These are phyloP conservation scores for Puma concolor DNA, from an alignment of 2,113 vertebrate genomes.

Conservation along the genomic window DNA sequence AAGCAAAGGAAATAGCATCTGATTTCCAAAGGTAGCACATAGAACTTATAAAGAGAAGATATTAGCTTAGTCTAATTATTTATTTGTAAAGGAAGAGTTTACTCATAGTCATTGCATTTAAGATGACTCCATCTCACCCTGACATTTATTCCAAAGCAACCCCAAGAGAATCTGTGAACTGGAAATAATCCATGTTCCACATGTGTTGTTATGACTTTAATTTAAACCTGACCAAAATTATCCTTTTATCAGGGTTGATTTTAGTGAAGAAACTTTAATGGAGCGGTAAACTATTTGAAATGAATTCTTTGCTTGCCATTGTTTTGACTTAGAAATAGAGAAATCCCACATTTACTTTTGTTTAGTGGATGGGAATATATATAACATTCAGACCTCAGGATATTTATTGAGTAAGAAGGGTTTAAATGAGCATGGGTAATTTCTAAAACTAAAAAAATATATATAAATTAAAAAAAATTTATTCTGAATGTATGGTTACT, in stretches of 20 bases:
- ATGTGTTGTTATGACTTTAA: background rate
- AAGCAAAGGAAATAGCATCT: slow-evolving; percentile 52
- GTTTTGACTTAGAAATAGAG: background rate
- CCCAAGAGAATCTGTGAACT: background rate
- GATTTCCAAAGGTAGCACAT: background rate
- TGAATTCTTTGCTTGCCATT: background rate
- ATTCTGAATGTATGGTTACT: slow-evolving; percentile 12
- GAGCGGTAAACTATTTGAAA: background rate
- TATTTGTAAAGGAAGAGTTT: background rate
- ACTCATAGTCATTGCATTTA: background rate
- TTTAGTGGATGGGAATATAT: background rate
- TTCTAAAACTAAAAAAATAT: background rate
- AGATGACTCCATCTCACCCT: background rate
- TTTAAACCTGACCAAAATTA: background rate
- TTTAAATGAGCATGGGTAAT: background rate
- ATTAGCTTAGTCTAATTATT: background rate
- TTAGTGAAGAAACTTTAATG: slow-evolving; percentile 8
- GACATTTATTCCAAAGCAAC: background rate
- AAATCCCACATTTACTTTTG: background rate
- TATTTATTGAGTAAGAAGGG: background rate
- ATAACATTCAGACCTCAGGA: background rate
- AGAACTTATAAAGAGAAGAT: background rate
- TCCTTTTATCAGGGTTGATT: background rate
- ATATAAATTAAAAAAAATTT: background rate
- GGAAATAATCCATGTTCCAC: background rate